Base-by-base conservation (phyloP, 1,140 invertebrate species). In the Drosophila burlai region DNA sequence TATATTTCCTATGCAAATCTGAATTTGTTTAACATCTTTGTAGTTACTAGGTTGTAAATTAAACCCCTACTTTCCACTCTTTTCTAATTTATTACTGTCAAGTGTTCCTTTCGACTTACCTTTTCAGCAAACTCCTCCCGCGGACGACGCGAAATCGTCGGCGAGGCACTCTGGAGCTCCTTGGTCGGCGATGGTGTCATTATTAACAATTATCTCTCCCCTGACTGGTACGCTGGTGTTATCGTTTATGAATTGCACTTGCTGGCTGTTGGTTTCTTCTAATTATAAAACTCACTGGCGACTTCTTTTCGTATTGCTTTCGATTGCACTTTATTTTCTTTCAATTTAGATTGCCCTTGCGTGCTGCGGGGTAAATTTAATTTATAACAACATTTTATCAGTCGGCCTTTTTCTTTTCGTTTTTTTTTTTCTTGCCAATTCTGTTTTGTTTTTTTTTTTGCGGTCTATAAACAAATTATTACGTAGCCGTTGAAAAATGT, bases 151-250 rank as follows among this genome's bases (percentile, higher is more conserved):
- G 91, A 92, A 73, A 92, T 81, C 50, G 91, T 92, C 42, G 86
- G 76, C 43, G 77, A 66, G 61, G 71, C 67, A 59, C 76, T 91
- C 83, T 89, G 85, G 36, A 89, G 87, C 34, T 92, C 91, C 76
- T 92, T 92, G 52, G 91, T 92, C 40, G 91, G 91, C 57, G 91
- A 91, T 80, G 85, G 85, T 90, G 85, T 90, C 85, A 90, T 84
- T 46, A 60, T 72, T 64, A 61, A 29, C 55, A 74, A 69, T 73
- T 73, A 61, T 73, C 16, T 50, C 68, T 61, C 15, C 46, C 55
- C n/a, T 36, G 36, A 42, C 31, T 55, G 64, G 13, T 10, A 29
- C 29, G 45, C 62, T 66, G 46, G 45, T 42, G 21, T 24, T 72
- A 69, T 67, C 50, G 45, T 52, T 29, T 57, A 59, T 66, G 60